phyloP scores from a whole-genome alignment of 2,888 invertebrate species.

The Hofmannophila pseudospretella region DNA sequence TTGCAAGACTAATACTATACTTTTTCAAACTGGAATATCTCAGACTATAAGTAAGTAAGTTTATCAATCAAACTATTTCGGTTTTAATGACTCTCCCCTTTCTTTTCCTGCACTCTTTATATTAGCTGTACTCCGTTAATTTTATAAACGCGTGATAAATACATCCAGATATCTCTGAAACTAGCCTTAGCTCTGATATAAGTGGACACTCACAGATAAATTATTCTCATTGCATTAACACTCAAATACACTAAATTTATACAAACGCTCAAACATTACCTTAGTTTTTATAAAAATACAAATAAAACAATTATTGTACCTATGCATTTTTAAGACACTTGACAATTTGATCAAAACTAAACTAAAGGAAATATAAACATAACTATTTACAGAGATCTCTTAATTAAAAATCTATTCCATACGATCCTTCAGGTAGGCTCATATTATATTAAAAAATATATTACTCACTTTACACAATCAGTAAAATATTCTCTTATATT shows the following conservation, averaged over 20 bases:
- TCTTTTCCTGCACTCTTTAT: too few species aligned
- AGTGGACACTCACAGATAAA: not conserved
- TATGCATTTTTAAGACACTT: slow-evolving; percentile 54
- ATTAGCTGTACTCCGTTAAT: too few species aligned
- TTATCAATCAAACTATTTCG: too few species aligned
- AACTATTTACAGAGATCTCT: slow-evolving; percentile 29
- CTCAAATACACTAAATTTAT: slow-evolving; percentile 11
- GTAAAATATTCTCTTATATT: slow-evolving; percentile 14
- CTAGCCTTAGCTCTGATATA: not conserved
- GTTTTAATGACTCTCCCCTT: too few species aligned
- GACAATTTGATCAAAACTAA: slow-evolving; percentile 17
- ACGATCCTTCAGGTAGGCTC: too few species aligned
- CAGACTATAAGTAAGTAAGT: too few species aligned
- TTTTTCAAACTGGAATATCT: too few species aligned
- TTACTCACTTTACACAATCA: slow-evolving; percentile 14
- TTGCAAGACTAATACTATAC: too few species aligned
- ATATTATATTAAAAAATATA: slow-evolving; percentile 9
- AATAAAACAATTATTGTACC: slow-evolving; percentile 35
- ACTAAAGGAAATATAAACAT: slow-evolving; percentile 10
- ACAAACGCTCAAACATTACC: slow-evolving; percentile 31
- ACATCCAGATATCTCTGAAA: too few species aligned
- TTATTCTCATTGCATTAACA: slow-evolving; percentile 8
- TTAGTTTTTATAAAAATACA: slow-evolving; percentile 53
- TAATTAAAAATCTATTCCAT: slow-evolving; percentile 8
- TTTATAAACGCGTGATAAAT: too few species aligned